Conservation (phyloP, 2,113 vertebrate species). For the Brachionichthys hirsutus region DNA sequence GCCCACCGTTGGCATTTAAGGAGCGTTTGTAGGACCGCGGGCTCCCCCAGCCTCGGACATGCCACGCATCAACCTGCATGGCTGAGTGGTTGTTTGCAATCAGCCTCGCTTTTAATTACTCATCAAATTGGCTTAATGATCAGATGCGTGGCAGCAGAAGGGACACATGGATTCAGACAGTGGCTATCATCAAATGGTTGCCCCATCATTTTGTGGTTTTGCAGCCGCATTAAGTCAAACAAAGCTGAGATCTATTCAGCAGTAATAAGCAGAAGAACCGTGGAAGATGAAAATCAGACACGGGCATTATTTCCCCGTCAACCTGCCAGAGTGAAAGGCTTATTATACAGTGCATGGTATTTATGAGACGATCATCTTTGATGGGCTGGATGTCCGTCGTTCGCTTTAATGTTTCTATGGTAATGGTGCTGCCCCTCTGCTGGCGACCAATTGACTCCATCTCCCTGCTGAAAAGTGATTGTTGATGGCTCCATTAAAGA, state of each 20-base stretch:
- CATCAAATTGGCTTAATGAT: constrained; percentile 60
- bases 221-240: constrained; percentile 63
- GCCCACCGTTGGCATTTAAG: constrained; percentile 51
- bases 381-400: constrained; percentile 68
- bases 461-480: constrained; percentile 61
- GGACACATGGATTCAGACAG: constrained; percentile 64
- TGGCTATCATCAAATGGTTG: constrained; percentile 44
- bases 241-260: constrained; percentile 68
- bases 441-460: constrained; percentile 48
- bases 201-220: constrained; percentile 23
- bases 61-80: constrained; percentile 43
- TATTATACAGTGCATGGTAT: constrained; percentile 69
- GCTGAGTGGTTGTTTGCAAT: constrained; percentile 46
- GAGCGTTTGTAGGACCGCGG: constrained; percentile 13
- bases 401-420: constrained; percentile 69
- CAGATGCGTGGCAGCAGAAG: constrained; percentile 48
- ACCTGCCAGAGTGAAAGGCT: constrained; percentile 71
- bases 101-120: constrained; percentile 55
- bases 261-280: constrained; percentile 69
- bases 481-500: constrained; percentile 71
- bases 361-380: constrained; percentile 76
- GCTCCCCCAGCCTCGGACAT: constrained; percentile 20
- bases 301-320: constrained; percentile 64
- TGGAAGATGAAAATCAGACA: constrained; percentile 68
- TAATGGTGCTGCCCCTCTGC: constrained; percentile 72